These are phyloP conservation scores for Thalpophila matura DNA, from an alignment of 2,888 invertebrate genomes.

Conservation along the genomic window DNA sequence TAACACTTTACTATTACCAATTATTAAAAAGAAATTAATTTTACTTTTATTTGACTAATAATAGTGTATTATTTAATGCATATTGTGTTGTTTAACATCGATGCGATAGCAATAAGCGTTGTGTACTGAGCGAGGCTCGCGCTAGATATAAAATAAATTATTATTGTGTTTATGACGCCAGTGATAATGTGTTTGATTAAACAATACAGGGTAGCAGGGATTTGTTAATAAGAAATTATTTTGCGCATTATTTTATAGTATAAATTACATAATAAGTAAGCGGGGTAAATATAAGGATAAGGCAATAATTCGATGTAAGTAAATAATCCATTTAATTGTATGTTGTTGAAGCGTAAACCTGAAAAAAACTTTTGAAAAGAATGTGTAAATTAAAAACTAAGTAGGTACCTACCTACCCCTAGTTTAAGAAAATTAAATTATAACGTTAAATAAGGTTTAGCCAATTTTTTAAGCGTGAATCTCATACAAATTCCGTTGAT, in stretches of 20 bases:
- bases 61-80: slow-evolving; percentile 39
- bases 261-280: neutral
- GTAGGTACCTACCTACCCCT: too few relatives aligned
- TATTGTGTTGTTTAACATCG: slow-evolving; percentile 17
- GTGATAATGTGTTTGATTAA: slow-evolving; percentile 69
- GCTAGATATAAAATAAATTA: slow-evolving; percentile 68
- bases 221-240: slow-evolving; percentile 16
- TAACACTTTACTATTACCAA: slow-evolving; percentile 44
- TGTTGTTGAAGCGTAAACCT: too few relatives aligned
- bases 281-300: too few relatives aligned
- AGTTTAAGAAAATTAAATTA: too few relatives aligned
- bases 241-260: neutral
- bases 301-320: too few relatives aligned
- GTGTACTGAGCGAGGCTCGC: slow-evolving; percentile 61
- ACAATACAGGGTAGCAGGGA: slow-evolving; percentile 55
- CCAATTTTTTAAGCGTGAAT: too few relatives aligned
- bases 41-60: slow-evolving; percentile 25
- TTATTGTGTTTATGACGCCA: slow-evolving; percentile 62
- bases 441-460: too few relatives aligned
- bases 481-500: too few relatives aligned
- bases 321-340: too few relatives aligned
- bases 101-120: slow-evolving; percentile 63
- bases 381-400: too few relatives aligned
- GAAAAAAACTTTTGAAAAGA: too few relatives aligned
- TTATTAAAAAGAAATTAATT: slow-evolving; percentile 3